Evolutionary conservation across 2,888 invertebrate species (phyloP).

Genomic region (Drosophila dives): DNA sequence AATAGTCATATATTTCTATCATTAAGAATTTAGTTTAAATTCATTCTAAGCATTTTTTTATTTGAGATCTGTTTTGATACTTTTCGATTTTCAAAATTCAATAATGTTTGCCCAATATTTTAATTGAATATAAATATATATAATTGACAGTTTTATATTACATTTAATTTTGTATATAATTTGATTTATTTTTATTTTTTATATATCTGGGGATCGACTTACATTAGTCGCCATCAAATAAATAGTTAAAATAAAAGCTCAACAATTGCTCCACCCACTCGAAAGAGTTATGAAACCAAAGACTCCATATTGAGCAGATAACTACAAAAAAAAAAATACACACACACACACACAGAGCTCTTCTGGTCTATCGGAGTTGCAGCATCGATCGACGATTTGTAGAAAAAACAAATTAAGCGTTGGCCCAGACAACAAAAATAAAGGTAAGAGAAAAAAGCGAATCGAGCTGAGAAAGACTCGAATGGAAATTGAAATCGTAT

Average conservation of each 20-base stretch:
- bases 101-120: too few species aligned
- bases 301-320: constrained; percentile 47
- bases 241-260: background rate
- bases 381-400: constrained; percentile 76
- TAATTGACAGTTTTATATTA: background rate
- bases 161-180: too few species aligned
- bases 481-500: constrained; percentile 45
- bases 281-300: constrained; percentile 21
- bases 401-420: constrained; percentile 72
- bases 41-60: rapidly evolving
- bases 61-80: too few species aligned
- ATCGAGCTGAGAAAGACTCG: constrained; percentile 44
- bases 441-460: constrained; percentile 14
- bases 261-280: constrained; percentile 53
- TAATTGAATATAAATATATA: too few species aligned
- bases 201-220: background rate
- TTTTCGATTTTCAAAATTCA: background rate
- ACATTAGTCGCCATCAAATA: background rate
- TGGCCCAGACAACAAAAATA: constrained; percentile 22
- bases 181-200: background rate
- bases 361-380: constrained; percentile 50
- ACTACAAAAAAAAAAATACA: background rate
- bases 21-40: background rate
- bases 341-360: background rate
- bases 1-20: too few species aligned